Percentiles rank a stretch among this genome's conserved stretches.
Evolutionary conservation across 2,797 vertebrate species (phyloP).

Genomic region (Synaphobranchus kaupii): DNA sequence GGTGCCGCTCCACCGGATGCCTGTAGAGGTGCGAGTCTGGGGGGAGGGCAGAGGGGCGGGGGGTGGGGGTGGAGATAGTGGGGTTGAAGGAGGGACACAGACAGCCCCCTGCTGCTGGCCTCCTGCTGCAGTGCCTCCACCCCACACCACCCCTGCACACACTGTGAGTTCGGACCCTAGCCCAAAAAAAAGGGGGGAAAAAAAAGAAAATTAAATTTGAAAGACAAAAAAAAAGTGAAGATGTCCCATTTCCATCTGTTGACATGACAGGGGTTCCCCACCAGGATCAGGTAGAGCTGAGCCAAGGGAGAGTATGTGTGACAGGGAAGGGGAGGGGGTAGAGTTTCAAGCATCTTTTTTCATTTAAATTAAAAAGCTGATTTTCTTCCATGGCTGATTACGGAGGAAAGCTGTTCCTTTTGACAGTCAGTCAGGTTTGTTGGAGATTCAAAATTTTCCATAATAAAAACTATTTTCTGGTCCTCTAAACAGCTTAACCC

Average conservation of each 20-base stretch:
- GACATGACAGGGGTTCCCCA: constrained; percentile 58
- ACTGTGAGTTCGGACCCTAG: constrained; percentile 54
- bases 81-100: constrained; percentile 48
- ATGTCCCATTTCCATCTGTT: constrained; percentile 64
- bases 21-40: constrained; percentile 60
- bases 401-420: constrained; percentile 53
- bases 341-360: not conserved
- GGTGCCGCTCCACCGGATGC: constrained; percentile 67
- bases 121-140: constrained; percentile 53
- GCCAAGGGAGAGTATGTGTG: constrained; percentile 15
- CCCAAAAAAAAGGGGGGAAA: constrained; percentile 32
- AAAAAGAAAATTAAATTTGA: constrained; percentile 22
- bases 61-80: constrained; percentile 35
- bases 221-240: constrained; percentile 55
- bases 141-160: constrained; percentile 49
- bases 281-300: constrained; percentile 42
- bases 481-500: not conserved
- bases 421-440: not conserved
- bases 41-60: constrained; percentile 23
- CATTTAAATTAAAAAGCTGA: constrained; percentile 48
- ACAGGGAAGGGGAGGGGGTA: not conserved
- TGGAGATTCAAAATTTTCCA: not conserved
- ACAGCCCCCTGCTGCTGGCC: constrained; percentile 52
- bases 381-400: constrained; percentile 52
- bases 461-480: not conserved